Conservation (phyloP, 2,888 invertebrate species). For the Pollenia angustigena region DNA sequence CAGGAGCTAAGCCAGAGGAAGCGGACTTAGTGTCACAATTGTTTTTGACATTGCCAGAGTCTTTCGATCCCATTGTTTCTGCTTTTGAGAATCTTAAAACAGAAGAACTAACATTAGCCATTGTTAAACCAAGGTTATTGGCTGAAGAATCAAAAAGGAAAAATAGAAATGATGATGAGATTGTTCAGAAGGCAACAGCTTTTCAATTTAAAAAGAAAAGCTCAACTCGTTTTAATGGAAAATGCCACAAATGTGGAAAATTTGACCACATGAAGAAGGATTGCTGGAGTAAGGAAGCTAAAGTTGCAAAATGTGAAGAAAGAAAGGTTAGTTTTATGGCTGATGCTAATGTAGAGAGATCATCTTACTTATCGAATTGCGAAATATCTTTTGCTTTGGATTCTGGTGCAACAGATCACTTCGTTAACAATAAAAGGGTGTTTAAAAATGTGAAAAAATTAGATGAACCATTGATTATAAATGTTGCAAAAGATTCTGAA, state of each 20-base stretch:
- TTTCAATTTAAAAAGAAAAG: conserved; percentile 23
- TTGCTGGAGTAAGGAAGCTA: conserved; percentile 16
- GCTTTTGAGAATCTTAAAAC: conserved; percentile 26
- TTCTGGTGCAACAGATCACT: conserved; percentile 32
- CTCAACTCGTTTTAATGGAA: conserved; percentile 31
- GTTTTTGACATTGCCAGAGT: conserved; percentile 27
- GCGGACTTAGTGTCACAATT: conserved; percentile 30
- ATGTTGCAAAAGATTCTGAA: conserved; percentile 23
- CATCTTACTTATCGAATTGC: no score
- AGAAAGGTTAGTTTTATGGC: background rate
- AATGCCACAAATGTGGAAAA: conserved; percentile 43
- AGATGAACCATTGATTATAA: background rate
- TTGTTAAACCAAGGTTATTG: conserved; percentile 17
- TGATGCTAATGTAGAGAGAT: background rate
- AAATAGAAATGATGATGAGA: conserved; percentile 11
- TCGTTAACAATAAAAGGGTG: conserved; percentile 2
- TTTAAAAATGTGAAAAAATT: conserved; percentile 1
- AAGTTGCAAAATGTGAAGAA: background rate
- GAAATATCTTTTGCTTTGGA: conserved; percentile 19
- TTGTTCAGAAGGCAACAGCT: conserved; percentile 18
- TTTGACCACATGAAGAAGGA: conserved; percentile 48
- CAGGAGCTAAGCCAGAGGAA: conserved; percentile 36
- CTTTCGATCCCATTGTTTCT: conserved; percentile 24
- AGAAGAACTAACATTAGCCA: conserved; percentile 3
- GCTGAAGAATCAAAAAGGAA: conserved; percentile 22